Percentiles rank a stretch among this genome's conserved stretches.
These are phyloP conservation scores for Lophotis ruficrista DNA, from an alignment of 2,113 vertebrate species.

Conservation along the genomic window DNA sequence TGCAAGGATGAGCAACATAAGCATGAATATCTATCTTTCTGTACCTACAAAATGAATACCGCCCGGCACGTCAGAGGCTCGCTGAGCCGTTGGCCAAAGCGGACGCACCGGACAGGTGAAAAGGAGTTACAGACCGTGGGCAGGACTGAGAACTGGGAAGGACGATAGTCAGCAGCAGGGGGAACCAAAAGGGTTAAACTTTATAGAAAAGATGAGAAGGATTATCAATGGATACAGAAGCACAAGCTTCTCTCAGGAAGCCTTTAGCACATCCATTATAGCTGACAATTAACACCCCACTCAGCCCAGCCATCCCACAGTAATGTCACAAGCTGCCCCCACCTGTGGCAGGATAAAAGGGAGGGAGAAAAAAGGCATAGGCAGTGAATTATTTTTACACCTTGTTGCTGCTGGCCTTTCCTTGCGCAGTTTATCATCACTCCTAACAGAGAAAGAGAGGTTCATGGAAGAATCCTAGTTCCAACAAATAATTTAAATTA, in stretches of 20 bases:
- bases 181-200: neutral
- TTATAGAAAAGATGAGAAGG: neutral
- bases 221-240: neutral
- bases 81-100: neutral
- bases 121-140: too few relatives aligned
- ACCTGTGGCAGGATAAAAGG: neutral
- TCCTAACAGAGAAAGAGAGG: neutral
- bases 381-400: neutral
- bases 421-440: neutral
- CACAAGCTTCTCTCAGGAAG: neutral
- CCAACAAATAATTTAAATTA: neutral
- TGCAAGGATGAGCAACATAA: neutral
- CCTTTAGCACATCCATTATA: neutral
- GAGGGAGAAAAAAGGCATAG: neutral
- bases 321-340: neutral
- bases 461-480: neutral
- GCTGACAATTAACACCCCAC: neutral
- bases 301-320: neutral
- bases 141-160: neutral
- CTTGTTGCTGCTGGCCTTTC: neutral
- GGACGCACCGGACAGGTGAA: neutral
- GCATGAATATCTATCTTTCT: neutral
- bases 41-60: neutral
- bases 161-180: neutral
- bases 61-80: accelerated